phyloP scores from a whole-genome alignment of 2,113 vertebrate genomes.

The Varanus salvator region DNA sequence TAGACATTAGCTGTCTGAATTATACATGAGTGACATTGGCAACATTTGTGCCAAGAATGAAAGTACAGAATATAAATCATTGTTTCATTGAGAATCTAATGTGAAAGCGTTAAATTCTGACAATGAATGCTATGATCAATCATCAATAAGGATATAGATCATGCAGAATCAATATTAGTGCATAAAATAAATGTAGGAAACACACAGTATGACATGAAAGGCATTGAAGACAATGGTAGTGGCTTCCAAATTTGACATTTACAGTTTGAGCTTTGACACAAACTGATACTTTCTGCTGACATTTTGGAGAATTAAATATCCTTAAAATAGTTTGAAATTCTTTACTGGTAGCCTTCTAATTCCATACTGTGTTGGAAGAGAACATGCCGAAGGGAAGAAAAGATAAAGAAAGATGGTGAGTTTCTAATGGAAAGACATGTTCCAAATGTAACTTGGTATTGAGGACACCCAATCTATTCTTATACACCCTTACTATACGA shows the following conservation, averaged over 20 bases:
- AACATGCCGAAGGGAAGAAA: constrained; percentile 5
- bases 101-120: constrained; percentile 14
- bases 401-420: constrained; percentile 14
- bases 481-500: background rate
- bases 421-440: background rate
- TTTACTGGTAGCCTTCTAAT: constrained; percentile 45
- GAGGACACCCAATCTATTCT: background rate
- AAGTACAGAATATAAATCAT: constrained; percentile 12
- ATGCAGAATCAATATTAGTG: constrained; percentile 38
- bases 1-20: background rate
- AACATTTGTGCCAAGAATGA: constrained; percentile 16
- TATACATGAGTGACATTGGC: background rate
- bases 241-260: constrained; percentile 28
- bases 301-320: constrained; percentile 23
- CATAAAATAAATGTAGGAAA: background rate
- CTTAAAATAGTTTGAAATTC: constrained; percentile 48
- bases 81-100: constrained; percentile 38
- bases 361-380: constrained; percentile 34
- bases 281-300: constrained; percentile 48
- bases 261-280: constrained; percentile 17
- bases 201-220: constrained; percentile 19
- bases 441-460: constrained; percentile 54
- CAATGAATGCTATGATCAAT: constrained; percentile 47
- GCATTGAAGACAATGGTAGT: constrained; percentile 18
- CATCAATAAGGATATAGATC: constrained; percentile 48